Percentiles rank a stretch among this genome's conserved stretches.
Conservation (phyloP, 2,797 vertebrate species). For the Podarcis lilfordi region DNA sequence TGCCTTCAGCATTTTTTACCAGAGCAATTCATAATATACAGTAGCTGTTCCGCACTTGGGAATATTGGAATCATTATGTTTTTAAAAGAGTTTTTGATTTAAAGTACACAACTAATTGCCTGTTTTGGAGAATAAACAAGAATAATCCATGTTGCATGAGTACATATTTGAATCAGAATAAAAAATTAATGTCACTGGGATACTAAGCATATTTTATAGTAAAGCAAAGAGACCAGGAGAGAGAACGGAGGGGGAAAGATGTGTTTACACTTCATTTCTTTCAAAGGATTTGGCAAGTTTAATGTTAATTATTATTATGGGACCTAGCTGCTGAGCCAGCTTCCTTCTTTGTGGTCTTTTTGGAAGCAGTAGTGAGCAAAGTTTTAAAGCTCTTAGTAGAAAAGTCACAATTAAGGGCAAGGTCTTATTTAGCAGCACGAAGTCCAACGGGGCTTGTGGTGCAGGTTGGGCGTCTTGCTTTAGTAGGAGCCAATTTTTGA, state of each 20-base stretch:
- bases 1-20: background rate
- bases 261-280: slow-evolving; percentile 18
- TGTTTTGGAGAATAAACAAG: slow-evolving; percentile 48
- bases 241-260: background rate
- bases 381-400: background rate
- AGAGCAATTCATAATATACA: background rate
- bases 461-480: background rate
- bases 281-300: slow-evolving; percentile 5
- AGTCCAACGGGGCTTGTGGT: background rate
- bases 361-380: background rate
- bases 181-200: background rate
- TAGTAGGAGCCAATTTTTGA: background rate
- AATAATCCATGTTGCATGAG: slow-evolving; percentile 35
- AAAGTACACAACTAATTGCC: slow-evolving; percentile 9
- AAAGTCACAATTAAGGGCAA: background rate
- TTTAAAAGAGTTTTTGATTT: slow-evolving; percentile 34
- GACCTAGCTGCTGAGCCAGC: background rate
- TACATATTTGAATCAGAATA: slow-evolving; percentile 17
- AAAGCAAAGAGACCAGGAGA: background rate
- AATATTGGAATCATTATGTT: slow-evolving; percentile 35
- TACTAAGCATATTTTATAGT: slow-evolving; percentile 16
- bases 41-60: background rate
- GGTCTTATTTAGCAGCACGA: background rate
- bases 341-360: background rate
- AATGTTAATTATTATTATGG: slow-evolving; percentile 34